Evolutionary conservation across 2,113 vertebrate species (phyloP).

Genomic region (Eurypyga helias): DNA sequence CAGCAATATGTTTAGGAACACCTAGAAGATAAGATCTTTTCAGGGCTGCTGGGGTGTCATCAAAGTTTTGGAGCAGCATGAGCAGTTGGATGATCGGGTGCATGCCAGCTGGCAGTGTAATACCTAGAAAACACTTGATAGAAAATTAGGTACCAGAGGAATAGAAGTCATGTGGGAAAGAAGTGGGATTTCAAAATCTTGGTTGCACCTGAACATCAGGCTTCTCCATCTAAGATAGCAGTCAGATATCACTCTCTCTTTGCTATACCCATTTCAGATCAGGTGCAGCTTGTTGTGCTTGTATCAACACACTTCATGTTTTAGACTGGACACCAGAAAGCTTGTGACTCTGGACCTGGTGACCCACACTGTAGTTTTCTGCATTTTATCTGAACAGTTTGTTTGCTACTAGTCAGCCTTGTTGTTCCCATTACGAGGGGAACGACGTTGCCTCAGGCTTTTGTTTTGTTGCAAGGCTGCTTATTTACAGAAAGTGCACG

Average conservation of each 20-base stretch:
- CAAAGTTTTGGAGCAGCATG: background rate
- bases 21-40: background rate
- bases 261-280: background rate
- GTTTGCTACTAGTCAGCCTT: background rate
- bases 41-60: background rate
- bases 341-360: background rate
- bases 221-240: background rate
- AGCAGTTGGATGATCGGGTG: fast-evolving
- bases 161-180: fast-evolving
- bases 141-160: background rate
- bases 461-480: background rate
- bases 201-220: background rate
- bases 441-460: fast-evolving
- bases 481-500: background rate
- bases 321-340: background rate
- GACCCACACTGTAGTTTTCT: background rate
- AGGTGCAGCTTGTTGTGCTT: background rate
- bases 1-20: background rate
- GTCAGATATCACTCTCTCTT: background rate
- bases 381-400: background rate
- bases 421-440: background rate
- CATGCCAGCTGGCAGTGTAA: fast-evolving
- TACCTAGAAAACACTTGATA: background rate
- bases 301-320: background rate
- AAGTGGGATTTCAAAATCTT: background rate